Conservation (phyloP, 2,797 vertebrate genomes). For the Cirrhinus mrigala region DNA sequence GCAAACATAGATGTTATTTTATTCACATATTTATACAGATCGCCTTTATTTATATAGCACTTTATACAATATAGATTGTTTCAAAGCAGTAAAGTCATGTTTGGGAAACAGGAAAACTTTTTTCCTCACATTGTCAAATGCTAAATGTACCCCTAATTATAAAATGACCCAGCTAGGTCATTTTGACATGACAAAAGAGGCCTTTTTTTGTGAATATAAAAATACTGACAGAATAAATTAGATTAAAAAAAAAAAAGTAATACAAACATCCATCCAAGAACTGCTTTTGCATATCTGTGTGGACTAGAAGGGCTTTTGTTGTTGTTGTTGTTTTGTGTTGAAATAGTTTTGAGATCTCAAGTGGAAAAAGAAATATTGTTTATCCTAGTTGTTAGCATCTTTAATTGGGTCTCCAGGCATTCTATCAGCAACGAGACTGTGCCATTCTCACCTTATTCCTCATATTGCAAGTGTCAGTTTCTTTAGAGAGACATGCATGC, state of each 20-base stretch:
- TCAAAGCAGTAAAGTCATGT: too few relatives aligned
- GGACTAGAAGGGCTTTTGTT: not conserved
- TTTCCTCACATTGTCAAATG: too few relatives aligned
- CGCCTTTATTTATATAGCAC: too few relatives aligned
- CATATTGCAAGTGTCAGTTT: slow-evolving; percentile 10
- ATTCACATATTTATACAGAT: too few relatives aligned
- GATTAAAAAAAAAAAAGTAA: not conserved
- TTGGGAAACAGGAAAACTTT: too few relatives aligned
- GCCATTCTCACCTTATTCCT: slow-evolving; percentile 17
- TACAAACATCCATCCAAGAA: not conserved
- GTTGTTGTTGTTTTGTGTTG: slow-evolving; percentile 18
- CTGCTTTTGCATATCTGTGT: slow-evolving; percentile 1
- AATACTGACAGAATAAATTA: not conserved
- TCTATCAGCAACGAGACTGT: slow-evolving; percentile 14
- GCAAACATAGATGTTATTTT: too few relatives aligned
- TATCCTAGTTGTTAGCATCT: slow-evolving; percentile 28
- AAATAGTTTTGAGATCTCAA: not conserved
- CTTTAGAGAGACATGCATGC: not conserved
- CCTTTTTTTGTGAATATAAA: not conserved
- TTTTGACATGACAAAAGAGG: not conserved
- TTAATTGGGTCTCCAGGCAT: slow-evolving; percentile 46
- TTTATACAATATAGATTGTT: too few relatives aligned
- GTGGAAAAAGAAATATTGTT: slow-evolving; percentile 14
- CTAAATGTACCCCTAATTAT: too few relatives aligned
- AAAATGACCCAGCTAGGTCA: not conserved